Percentiles rank a stretch among this genome's conserved stretches.
These are phyloP conservation scores for Meloidogyne exigua DNA, from an alignment of 1,140 invertebrate genomes.

Conservation along the genomic window DNA sequence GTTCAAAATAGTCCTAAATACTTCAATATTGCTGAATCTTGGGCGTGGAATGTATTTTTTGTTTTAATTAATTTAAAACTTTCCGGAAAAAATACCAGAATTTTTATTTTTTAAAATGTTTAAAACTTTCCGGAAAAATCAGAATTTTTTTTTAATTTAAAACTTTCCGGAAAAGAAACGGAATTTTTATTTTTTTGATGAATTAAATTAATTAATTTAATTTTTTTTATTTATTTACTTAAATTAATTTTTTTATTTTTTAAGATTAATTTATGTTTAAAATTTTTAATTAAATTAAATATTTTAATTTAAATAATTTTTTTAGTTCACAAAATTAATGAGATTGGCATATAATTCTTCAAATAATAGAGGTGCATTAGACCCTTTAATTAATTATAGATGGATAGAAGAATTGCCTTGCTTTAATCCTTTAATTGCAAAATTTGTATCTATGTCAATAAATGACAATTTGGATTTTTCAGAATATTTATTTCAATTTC, in stretches of 20 bases:
- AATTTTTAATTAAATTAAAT: too few species aligned
- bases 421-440: background rate
- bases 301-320: background rate
- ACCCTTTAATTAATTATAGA: slow-evolving; percentile 3
- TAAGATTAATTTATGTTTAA: background rate
- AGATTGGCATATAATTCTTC: background rate
- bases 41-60: slow-evolving; percentile 1
- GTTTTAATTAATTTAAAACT: background rate
- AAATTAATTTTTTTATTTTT: too few species aligned
- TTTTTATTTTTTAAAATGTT: too few species aligned
- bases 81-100: too few species aligned
- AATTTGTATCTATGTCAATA: background rate
- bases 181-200: too few species aligned
- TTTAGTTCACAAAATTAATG: background rate
- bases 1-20: background rate
- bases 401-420: background rate
- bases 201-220: too few species aligned
- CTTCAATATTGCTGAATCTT: background rate
- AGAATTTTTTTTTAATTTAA: too few species aligned
- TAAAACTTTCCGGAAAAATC: too few species aligned
- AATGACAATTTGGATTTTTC: background rate
- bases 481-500: slow-evolving; percentile 2
- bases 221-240: too few species aligned
- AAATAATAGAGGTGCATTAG: background rate
- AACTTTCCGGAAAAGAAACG: too few species aligned